Percentiles rank a stretch among this genome's conserved stretches.
Evolutionary conservation across 2,888 invertebrate genomes (phyloP).

Genomic region (Rutpela maculata): DNA sequence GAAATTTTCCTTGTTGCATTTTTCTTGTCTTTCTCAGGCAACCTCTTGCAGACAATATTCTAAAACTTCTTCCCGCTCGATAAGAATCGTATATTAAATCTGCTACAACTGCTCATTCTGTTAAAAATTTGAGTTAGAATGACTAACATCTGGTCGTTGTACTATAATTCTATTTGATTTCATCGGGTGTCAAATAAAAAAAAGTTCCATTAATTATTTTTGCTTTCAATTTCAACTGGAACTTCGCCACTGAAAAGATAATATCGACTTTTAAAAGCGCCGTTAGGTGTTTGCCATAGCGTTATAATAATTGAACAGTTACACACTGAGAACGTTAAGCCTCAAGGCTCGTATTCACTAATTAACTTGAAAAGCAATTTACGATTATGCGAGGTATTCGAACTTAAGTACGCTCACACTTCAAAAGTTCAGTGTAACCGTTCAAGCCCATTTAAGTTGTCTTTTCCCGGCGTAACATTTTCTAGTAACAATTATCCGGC

Average conservation of each 20-base stretch:
- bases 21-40: no score
- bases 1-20: no score
- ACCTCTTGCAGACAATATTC: no score
- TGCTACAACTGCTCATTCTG: no score
- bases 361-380: constrained; percentile 6
- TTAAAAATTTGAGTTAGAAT: no score
- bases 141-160: no score
- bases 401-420: neutral
- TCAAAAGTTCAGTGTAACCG: neutral
- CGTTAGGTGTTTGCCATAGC: neutral
- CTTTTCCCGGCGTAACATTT: neutral
- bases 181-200: neutral
- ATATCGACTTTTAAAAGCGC: neutral
- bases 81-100: no score
- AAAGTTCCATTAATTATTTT: neutral
- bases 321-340: constrained; percentile 5
- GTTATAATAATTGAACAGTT: neutral
- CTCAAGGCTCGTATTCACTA: constrained; percentile 1
- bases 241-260: neutral
- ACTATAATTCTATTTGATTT: no score
- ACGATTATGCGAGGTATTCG: neutral
- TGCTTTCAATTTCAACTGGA: neutral
- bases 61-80: no score
- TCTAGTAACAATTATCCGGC: neutral
- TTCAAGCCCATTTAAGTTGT: neutral